Percentiles rank a stretch among this genome's conserved stretches.
Evolutionary conservation across 2,888 invertebrate species (phyloP).

Genomic region (Ennomos erosarius): DNA sequence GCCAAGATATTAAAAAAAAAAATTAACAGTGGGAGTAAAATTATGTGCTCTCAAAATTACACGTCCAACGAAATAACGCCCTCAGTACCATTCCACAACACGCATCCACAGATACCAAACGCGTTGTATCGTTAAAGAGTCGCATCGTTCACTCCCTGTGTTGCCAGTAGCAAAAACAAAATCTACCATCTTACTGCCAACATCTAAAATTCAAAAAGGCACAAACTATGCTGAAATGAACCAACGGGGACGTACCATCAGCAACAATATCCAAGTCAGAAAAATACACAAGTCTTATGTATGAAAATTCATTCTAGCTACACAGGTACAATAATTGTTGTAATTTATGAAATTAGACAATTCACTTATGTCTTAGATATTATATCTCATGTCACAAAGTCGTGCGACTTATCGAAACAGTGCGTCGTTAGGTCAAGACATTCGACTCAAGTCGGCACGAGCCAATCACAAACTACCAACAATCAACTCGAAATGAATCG

Average conservation of each 20-base stretch:
- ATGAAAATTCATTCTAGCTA: conserved; percentile 81
- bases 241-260: conserved; percentile 40
- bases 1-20: too few relatives aligned
- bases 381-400: conserved; percentile 37
- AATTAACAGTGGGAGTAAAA: neutral
- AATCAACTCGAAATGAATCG: neutral
- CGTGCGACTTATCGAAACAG: conserved; percentile 34
- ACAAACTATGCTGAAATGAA: conserved; percentile 28
- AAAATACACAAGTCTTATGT: conserved; percentile 52
- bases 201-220: conserved; percentile 31
- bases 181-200: conserved; percentile 19
- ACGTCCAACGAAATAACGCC: conserved; percentile 1
- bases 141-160: conserved; percentile 17
- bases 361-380: conserved; percentile 74
- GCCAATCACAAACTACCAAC: neutral
- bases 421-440: conserved; percentile 23
- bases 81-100: neutral
- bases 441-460: neutral
- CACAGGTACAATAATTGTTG: conserved; percentile 73
- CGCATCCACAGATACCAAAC: neutral
- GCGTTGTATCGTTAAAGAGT: conserved; percentile 5
- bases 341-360: conserved; percentile 63
- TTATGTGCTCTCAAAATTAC: neutral
- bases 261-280: conserved; percentile 73
- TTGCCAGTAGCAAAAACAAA: conserved; percentile 18